Evolutionary conservation across 1,140 invertebrate species (phyloP).

Genomic region (Venustaconcha ellipsiformis): DNA sequence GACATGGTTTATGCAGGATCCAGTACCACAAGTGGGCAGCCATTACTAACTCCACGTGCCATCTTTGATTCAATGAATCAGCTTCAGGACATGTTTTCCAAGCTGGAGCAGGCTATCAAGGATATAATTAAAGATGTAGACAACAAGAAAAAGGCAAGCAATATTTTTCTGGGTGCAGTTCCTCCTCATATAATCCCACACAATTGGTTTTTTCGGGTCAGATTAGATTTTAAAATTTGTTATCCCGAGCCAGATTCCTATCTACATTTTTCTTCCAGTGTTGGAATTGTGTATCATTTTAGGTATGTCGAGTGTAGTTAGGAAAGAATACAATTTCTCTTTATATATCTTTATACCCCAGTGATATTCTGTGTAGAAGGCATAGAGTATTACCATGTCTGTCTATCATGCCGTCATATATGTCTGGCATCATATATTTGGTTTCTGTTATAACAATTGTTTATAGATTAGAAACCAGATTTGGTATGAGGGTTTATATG

Average conservation of each 20-base stretch:
- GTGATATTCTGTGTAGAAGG: no score
- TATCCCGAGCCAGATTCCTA: neutral
- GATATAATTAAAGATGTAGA: conserved; percentile 43
- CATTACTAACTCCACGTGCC: conserved; percentile 37
- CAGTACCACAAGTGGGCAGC: conserved; percentile 44
- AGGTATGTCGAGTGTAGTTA: no score
- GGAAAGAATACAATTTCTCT: no score
- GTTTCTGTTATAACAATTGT: no score
- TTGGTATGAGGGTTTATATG: no score
- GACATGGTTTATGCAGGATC: conserved; percentile 43
- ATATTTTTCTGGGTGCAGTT: neutral
- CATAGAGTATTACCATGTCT: no score
- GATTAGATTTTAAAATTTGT: neutral
- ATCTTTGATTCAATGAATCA: conserved; percentile 40
- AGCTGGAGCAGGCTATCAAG: conserved; percentile 44
- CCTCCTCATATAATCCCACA: neutral
- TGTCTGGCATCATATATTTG: no score
- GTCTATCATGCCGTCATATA: no score
- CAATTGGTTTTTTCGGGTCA: neutral
- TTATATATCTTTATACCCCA: no score
- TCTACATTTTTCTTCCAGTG: no score
- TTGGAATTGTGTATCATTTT: no score
- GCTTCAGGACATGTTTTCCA: conserved; percentile 36
- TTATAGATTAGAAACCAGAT: no score
- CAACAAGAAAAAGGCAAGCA: conserved; percentile 49